Conservation (phyloP, 2,888 invertebrate genomes). For the Physocephala rufipes region DNA sequence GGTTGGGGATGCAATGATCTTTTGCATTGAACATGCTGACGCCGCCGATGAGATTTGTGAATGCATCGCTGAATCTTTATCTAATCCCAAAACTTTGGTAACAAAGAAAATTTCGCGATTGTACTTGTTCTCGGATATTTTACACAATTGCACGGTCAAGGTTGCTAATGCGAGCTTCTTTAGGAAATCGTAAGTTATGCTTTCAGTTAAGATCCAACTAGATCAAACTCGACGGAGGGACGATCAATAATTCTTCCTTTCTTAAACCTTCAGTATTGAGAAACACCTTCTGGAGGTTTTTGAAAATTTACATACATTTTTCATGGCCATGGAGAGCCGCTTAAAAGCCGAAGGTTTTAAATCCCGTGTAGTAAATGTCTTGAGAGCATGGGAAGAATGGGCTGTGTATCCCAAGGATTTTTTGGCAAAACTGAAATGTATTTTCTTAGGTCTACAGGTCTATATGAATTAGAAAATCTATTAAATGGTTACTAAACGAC, state of each 20-base stretch:
- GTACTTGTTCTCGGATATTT: slow-evolving; percentile 94
- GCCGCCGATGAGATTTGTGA: slow-evolving; percentile 96
- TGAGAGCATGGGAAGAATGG: slow-evolving; percentile 98
- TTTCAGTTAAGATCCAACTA: slow-evolving; percentile 7
- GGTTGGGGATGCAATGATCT: slow-evolving; percentile 97
- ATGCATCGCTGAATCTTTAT: slow-evolving; percentile 87
- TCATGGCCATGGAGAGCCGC: slow-evolving; percentile 80
- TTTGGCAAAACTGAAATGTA: slow-evolving; percentile 85
- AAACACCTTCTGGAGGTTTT: slow-evolving; percentile 81
- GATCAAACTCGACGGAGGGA: not conserved
- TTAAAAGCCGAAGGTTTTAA: slow-evolving; percentile 97
- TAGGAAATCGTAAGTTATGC: slow-evolving; percentile 76
- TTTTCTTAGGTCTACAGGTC: slow-evolving; percentile 81
- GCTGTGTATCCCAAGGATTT: slow-evolving; percentile 94
- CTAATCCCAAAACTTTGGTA: slow-evolving; percentile 79
- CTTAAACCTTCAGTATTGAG: slow-evolving; percentile 92
- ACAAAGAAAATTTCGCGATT: slow-evolving; percentile 91
- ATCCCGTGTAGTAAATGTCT: slow-evolving; percentile 84
- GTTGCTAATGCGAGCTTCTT: slow-evolving; percentile 96
- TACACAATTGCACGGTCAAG: slow-evolving; percentile 97
- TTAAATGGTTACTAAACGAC: not conserved
- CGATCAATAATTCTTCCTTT: slow-evolving; percentile 22
- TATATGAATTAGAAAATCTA: not conserved
- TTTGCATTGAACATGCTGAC: slow-evolving; percentile 98
- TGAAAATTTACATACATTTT: slow-evolving; percentile 76